These are phyloP conservation scores for Phrixothrix hirtus DNA, from an alignment of 2,888 invertebrate genomes.

Conservation along the genomic window DNA sequence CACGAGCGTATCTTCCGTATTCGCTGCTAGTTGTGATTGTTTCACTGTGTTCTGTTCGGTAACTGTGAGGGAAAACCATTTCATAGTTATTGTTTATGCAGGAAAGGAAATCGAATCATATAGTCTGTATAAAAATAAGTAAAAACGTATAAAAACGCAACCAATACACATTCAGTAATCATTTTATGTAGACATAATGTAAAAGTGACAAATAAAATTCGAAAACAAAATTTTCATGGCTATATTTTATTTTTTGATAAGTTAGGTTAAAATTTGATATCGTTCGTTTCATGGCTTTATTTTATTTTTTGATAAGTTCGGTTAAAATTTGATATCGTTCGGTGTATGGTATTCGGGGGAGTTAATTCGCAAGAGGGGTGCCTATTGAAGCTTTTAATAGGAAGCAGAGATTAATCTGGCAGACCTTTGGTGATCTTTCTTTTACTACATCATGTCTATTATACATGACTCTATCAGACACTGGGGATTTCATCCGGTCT, in stretches of 20 bases:
- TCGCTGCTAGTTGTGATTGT: conserved; percentile 50
- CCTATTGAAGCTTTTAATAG: conserved; percentile 54
- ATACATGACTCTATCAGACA: conserved; percentile 22
- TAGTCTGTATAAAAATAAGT: conserved; percentile 52
- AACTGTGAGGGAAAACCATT: conserved; percentile 54
- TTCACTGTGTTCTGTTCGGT: conserved; percentile 53
- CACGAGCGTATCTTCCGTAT: conserved; percentile 50
- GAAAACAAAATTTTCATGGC: too few species aligned
- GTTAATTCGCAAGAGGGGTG: conserved; percentile 48
- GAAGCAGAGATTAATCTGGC: conserved; percentile 54
- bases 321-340: not conserved
- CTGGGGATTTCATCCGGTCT: conserved; percentile 18
- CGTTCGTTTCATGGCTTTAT: too few species aligned
- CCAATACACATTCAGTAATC: conserved; percentile 47
- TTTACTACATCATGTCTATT: conserved; percentile 42
- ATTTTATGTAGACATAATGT: too few species aligned
- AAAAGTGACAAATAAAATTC: too few species aligned
- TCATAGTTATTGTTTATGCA: not conserved
- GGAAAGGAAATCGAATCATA: conserved; percentile 45
- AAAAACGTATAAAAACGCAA: conserved; percentile 50
- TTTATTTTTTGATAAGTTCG: too few species aligned
- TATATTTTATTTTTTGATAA: too few species aligned
- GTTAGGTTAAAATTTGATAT: too few species aligned
- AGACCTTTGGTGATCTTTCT: conserved; percentile 53
- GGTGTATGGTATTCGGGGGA: conserved; percentile 26